Percentiles rank a stretch among this genome's conserved stretches.
These are phyloP conservation scores for Pycnomerus fuliginosus DNA, from an alignment of 2,888 invertebrate species.

Conservation along the genomic window DNA sequence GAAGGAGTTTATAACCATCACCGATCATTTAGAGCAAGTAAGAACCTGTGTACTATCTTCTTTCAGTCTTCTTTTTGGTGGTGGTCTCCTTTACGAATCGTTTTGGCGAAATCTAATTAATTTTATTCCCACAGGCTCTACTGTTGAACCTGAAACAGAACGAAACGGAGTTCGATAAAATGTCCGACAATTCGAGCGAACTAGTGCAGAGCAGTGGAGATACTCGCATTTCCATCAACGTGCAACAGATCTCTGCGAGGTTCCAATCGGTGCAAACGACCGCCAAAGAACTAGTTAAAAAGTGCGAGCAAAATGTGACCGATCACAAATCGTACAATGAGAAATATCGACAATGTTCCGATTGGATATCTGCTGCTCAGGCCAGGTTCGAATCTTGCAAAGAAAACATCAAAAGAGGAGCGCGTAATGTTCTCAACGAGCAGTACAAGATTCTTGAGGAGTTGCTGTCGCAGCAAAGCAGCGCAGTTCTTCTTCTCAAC, in stretches of 20 bases:
- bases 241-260: slow-evolving; percentile 86
- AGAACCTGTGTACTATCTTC: slow-evolving; percentile 53
- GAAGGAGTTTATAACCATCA: slow-evolving; percentile 71
- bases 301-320: slow-evolving; percentile 83
- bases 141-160: slow-evolving; percentile 77
- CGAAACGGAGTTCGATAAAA: slow-evolving; percentile 82
- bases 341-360: slow-evolving; percentile 80
- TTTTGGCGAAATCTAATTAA: slow-evolving; percentile 1
- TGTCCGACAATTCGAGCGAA: slow-evolving; percentile 83
- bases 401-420: slow-evolving; percentile 62
- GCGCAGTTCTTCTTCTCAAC: slow-evolving; percentile 74
- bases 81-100: slow-evolving; percentile 20
- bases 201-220: slow-evolving; percentile 83
- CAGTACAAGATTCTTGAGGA: slow-evolving; percentile 73
- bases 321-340: slow-evolving; percentile 80
- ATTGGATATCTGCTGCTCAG: slow-evolving; percentile 77
- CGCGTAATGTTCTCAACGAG: slow-evolving; percentile 68
- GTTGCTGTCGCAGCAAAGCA: slow-evolving; percentile 71
- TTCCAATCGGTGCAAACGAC: slow-evolving; percentile 89
- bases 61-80: slow-evolving; percentile 19
- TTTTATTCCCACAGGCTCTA: slow-evolving; percentile 61
- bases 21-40: slow-evolving; percentile 84
- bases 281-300: slow-evolving; percentile 86
- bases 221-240: slow-evolving; percentile 80
- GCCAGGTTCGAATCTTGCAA: slow-evolving; percentile 68